Evolutionary conservation across 2,888 invertebrate species (phyloP).

Genomic region (Hypena proboscidalis): DNA sequence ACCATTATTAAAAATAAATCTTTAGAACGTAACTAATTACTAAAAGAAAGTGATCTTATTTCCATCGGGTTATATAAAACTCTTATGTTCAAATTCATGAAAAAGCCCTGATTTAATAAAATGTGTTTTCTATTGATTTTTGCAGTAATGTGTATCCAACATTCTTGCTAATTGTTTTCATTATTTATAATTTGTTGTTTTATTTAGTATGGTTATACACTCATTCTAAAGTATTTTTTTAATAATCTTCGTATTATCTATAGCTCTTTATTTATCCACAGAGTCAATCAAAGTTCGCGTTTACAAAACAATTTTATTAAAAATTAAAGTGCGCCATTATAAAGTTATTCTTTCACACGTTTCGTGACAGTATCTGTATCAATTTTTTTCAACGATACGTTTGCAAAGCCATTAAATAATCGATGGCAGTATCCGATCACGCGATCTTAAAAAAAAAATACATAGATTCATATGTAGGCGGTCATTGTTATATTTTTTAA

Average conservation of each 20-base stretch:
- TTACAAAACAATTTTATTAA: neutral
- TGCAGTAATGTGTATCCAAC: slow-evolving; percentile 1
- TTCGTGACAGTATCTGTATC: slow-evolving; percentile 30
- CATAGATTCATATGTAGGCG: too few species aligned
- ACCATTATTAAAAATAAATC: too few species aligned
- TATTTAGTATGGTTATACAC: slow-evolving; percentile 1
- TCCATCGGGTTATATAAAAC: too few species aligned
- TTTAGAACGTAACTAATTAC: too few species aligned
- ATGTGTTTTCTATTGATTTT: neutral
- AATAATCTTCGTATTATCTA: too few species aligned
- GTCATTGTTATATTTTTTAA: too few species aligned
- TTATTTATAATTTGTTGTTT: neutral
- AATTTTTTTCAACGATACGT: slow-evolving; percentile 38
- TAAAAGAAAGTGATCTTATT: too few species aligned
- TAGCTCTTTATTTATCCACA: too few species aligned
- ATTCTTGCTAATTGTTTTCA: neutral
- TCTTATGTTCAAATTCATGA: neutral
- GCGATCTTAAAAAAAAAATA: slow-evolving; percentile 20
- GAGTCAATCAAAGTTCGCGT: too few species aligned
- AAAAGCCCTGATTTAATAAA: neutral
- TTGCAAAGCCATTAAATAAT: slow-evolving; percentile 40
- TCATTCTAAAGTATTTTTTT: too few species aligned
- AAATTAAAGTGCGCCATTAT: slow-evolving; percentile 14
- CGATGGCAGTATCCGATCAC: slow-evolving; percentile 30
- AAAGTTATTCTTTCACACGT: slow-evolving; percentile 18